Evolutionary conservation across 2,888 invertebrate genomes (phyloP).

Genomic region (Noctua comes): DNA sequence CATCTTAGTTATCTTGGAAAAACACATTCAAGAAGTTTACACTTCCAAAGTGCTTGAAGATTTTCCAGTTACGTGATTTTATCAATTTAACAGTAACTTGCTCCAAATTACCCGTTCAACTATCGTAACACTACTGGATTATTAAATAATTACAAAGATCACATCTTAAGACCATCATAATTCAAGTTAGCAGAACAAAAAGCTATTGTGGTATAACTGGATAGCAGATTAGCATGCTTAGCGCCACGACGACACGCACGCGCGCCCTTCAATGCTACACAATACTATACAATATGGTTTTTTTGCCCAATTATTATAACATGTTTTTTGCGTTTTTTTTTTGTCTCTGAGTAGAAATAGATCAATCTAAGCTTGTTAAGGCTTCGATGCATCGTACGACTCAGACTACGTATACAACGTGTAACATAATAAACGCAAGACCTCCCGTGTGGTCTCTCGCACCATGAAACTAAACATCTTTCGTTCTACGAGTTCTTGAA

Average conservation of each 20-base stretch:
- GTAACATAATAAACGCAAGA: too few species aligned
- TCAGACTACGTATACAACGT: too few species aligned
- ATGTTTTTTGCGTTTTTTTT: slow-evolving; percentile 49
- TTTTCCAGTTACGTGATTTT: slow-evolving; percentile 14
- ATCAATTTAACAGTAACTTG: slow-evolving; percentile 48
- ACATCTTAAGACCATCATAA: slow-evolving; percentile 47
- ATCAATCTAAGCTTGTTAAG: slow-evolving; percentile 13
- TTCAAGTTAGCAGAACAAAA: slow-evolving; percentile 58
- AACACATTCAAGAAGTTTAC: not conserved
- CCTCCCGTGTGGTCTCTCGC: too few species aligned
- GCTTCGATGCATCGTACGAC: slow-evolving; percentile 7
- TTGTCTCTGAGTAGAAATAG: slow-evolving; percentile 4
- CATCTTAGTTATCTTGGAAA: not conserved
- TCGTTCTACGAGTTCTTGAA: too few species aligned
- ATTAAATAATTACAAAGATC: slow-evolving; percentile 60
- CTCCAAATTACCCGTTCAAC: slow-evolving; percentile 37
- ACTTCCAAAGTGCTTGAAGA: not conserved
- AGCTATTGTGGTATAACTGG: slow-evolving; percentile 56
- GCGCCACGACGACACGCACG: slow-evolving; percentile 62
- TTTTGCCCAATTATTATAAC: slow-evolving; percentile 41
- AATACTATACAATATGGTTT: slow-evolving; percentile 43
- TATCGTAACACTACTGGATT: slow-evolving; percentile 42
- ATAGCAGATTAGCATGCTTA: slow-evolving; percentile 51
- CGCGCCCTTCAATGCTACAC: slow-evolving; percentile 58
- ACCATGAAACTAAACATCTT: too few species aligned